Base-by-base conservation (phyloP, 2,888 invertebrate genomes). In the Linnaemya tessellans region DNA sequence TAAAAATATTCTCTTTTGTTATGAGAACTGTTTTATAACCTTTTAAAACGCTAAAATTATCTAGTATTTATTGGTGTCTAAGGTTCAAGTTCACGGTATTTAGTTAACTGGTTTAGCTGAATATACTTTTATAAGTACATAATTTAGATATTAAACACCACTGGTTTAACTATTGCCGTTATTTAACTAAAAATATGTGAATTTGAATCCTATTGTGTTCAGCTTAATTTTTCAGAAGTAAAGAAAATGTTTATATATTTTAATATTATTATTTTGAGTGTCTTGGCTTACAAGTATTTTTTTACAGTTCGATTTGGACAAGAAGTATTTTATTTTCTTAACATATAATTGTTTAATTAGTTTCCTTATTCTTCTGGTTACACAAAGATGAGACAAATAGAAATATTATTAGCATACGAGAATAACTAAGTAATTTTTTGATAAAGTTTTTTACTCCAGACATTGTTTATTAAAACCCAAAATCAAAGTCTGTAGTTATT, bases 281-380 rank as follows among this genome's bases (percentile, higher is more conserved):
- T 65, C 46, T 65, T 68, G 46, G 22, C 68, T 68, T 68, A 49
- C 58, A 58, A 62, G 5, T 78, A 49, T 74, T 51, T 73, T 67
- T 11, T 80, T 60, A 30, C 22, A 71, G 41, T 81, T 75, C 41
- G 43, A 81, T 51, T 68, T 78, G 83, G 78, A 83, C 83, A 79
- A 70, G 62, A 67, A 18, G 8, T 56, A 35, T 13, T 80, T 22
- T 60, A n/a, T 18, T 35, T 60, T 60, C 13, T 35, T n/a, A 41
- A 62, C 13, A 62, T 18, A 2, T 15, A 38, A n/a, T 75, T 51
- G 35, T 68, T 68, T 75, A 11, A 25, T 18, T 68, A 22, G 68
- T 18, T 30, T 71, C 41, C 11, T 3, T 13, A 2, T 2, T 60
- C 15, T 35, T 35, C 15, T 35, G 20, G 49, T 51, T 67, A 20